Evolutionary conservation across 2,888 invertebrate genomes (phyloP).

Genomic region (Sepiola atlantica): DNA sequence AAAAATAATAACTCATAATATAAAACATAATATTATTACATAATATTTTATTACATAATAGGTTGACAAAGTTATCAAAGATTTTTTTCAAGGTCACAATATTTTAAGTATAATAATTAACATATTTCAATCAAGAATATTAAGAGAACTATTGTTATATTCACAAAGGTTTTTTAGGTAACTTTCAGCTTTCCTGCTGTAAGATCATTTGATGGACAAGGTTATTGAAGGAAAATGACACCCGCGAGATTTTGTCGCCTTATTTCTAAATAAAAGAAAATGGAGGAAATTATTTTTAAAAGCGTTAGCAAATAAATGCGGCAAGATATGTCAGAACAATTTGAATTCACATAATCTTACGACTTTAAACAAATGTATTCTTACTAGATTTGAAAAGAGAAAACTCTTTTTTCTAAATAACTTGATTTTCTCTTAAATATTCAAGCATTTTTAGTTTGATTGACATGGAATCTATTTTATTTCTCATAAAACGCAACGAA

Average conservation of each 20-base stretch:
- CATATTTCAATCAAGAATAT: too few species aligned
- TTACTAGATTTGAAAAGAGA: not conserved
- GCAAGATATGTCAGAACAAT: not conserved
- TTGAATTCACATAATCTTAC: not conserved
- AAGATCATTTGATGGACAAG: not conserved
- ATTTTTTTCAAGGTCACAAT: too few species aligned
- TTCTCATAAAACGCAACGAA: not conserved
- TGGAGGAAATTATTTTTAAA: not conserved
- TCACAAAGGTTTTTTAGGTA: not conserved
- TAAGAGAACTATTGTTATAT: not conserved
- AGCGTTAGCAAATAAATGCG: not conserved
- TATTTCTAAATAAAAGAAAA: not conserved
- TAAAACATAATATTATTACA: too few species aligned
- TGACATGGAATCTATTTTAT: not conserved
- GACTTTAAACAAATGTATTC: not conserved
- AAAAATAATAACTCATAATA: too few species aligned
- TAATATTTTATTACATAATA: too few species aligned
- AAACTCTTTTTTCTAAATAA: not conserved
- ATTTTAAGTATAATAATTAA: too few species aligned
- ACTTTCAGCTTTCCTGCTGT: not conserved
- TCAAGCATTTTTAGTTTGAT: not conserved
- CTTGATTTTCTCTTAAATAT: not conserved
- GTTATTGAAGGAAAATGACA: not conserved
- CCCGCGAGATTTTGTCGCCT: not conserved
- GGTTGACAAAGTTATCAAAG: too few species aligned